Conservation (phyloP, 2,113 vertebrate genomes). For the Toxostoma redivivum region DNA sequence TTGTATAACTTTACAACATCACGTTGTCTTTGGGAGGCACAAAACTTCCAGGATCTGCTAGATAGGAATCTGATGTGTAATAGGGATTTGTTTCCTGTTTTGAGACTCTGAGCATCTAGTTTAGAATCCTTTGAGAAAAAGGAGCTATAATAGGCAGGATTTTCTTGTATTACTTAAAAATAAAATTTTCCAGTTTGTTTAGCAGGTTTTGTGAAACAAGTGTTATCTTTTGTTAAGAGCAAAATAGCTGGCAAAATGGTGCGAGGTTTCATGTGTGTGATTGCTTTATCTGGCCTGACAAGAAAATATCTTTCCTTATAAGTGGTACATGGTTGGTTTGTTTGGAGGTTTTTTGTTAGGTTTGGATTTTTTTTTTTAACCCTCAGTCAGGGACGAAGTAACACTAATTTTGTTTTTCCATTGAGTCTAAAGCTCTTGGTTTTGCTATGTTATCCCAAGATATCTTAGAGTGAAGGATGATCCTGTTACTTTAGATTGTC, state of each 20-base stretch:
- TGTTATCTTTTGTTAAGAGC: neutral
- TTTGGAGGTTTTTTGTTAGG: neutral
- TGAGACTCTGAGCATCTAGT: neutral
- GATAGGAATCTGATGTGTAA: neutral
- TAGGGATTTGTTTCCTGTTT: neutral
- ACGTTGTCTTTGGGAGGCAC: neutral
- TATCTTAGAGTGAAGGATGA: neutral
- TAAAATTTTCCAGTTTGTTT: neutral
- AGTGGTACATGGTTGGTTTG: neutral
- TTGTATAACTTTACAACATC: too few species aligned
- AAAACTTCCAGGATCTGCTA: neutral
- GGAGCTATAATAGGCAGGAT: neutral
- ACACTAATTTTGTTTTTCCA: neutral
- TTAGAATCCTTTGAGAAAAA: neutral
- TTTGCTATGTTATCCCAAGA: neutral
- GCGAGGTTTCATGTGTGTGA: fast-evolving
- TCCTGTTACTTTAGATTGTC: neutral
- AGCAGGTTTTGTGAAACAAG: neutral
- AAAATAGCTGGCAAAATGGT: neutral
- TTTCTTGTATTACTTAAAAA: neutral
- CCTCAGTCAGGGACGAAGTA: neutral
- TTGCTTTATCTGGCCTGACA: neutral
- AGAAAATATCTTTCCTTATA: neutral
- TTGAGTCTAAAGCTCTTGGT: neutral
- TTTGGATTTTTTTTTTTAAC: neutral